phyloP scores from a whole-genome alignment of 2,113 vertebrate species.

The Barnardius zonarius region DNA sequence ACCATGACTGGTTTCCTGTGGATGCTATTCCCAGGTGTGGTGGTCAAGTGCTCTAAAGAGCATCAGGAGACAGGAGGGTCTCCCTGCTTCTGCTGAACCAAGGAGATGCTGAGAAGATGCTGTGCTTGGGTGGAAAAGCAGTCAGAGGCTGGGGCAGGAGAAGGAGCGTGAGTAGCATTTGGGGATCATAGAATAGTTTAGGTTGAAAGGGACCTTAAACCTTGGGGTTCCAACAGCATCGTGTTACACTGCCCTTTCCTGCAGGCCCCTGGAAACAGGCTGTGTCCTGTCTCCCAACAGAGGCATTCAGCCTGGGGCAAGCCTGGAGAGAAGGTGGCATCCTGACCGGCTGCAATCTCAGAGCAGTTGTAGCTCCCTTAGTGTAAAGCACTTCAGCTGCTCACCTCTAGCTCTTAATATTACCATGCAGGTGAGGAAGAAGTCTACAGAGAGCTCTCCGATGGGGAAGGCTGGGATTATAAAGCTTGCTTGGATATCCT shows the following conservation, averaged over 20 bases:
- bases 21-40: neutral
- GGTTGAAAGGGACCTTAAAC: neutral
- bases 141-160: neutral
- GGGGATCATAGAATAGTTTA: neutral
- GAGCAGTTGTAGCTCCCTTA: neutral
- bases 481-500: neutral
- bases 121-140: neutral
- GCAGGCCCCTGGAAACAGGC: neutral
- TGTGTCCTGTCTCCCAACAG: neutral
- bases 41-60: neutral
- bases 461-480: neutral
- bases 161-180: neutral
- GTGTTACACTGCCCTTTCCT: neutral
- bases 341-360: fast-evolving
- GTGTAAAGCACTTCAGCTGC: neutral
- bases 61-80: neutral
- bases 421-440: neutral
- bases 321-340: neutral
- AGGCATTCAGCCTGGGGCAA: neutral
- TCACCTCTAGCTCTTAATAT: neutral
- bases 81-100: neutral
- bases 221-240: neutral
- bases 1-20: neutral
- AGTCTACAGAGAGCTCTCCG: neutral
- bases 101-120: neutral